Percentiles rank a stretch among this genome's conserved stretches.
Evolutionary conservation across 2,888 invertebrate species (phyloP).

Genomic region (Pristionchus mayeri): DNA sequence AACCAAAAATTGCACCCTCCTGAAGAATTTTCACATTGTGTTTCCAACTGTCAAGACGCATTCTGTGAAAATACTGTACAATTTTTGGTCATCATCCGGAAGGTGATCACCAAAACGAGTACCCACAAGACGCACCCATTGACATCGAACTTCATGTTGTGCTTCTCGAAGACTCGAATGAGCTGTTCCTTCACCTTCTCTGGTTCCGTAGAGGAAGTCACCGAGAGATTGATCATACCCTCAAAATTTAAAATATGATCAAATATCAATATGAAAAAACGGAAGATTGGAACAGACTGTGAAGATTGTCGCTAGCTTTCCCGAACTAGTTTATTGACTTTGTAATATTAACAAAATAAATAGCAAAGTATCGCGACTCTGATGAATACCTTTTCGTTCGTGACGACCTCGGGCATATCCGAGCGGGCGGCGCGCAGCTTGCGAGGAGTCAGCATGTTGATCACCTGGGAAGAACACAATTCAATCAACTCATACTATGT

Average conservation of each 20-base stretch:
- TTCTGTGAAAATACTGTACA: neutral
- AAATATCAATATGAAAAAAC: neutral
- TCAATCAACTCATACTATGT: too few species aligned
- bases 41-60: too few species aligned
- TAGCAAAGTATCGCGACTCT: too few species aligned
- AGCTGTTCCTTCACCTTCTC: slow-evolving; percentile 82
- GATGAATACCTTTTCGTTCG: slow-evolving; percentile 58
- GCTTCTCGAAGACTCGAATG: slow-evolving; percentile 80
- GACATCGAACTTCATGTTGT: slow-evolving; percentile 64
- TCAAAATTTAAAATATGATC: too few species aligned
- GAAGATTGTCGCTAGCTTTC: neutral
- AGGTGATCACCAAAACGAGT: neutral
- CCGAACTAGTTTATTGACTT: too few species aligned
- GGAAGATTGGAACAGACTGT: neutral
- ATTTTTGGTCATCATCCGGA: neutral
- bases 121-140: slow-evolving; percentile 62
- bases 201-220: slow-evolving; percentile 83
- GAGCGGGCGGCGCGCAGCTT: slow-evolving; percentile 67
- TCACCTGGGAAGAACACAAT: slow-evolving; percentile 77
- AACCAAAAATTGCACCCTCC: too few species aligned
- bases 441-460: slow-evolving; percentile 84
- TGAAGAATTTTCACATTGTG: too few species aligned
- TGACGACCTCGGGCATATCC: slow-evolving; percentile 61
- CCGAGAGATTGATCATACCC: slow-evolving; percentile 85
- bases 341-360: too few species aligned